phyloP scores from a whole-genome alignment of 2,113 vertebrate species.

The Condylura cristata region DNA sequence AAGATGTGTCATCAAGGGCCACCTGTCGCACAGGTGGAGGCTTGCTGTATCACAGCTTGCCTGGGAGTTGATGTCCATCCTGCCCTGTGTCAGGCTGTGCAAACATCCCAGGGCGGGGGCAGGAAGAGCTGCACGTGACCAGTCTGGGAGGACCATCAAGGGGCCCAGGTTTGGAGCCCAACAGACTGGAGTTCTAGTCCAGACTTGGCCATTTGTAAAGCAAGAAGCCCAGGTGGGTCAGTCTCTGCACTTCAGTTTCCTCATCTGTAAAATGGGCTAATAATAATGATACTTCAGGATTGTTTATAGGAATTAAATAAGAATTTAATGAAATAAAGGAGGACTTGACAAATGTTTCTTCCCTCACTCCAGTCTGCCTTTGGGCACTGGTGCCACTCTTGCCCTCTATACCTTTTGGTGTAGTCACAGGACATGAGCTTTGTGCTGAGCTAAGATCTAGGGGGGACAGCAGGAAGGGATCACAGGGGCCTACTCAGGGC shows the following conservation, averaged over 20 bases:
- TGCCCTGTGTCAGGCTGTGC: neutral
- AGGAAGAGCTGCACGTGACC: too few relatives aligned
- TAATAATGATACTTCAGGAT: neutral
- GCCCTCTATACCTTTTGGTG: too few relatives aligned
- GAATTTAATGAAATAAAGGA: neutral
- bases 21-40: slow-evolving; percentile 74
- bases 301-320: neutral
- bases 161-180: neutral
- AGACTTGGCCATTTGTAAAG: neutral
- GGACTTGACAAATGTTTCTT: neutral
- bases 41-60: neutral
- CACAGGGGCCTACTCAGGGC: neutral
- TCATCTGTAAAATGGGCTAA: neutral
- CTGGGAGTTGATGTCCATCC: neutral
- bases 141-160: neutral
- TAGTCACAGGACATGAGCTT: neutral
- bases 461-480: neutral
- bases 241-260: neutral
- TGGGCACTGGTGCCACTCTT: rapidly evolving
- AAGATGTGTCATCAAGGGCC: slow-evolving; percentile 47
- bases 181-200: neutral
- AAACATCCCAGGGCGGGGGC: rapidly evolving
- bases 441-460: neutral
- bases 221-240: neutral
- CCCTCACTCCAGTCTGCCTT: rapidly evolving